Conservation (phyloP, 2,797 vertebrate species). For the Anguilla megastoma region DNA sequence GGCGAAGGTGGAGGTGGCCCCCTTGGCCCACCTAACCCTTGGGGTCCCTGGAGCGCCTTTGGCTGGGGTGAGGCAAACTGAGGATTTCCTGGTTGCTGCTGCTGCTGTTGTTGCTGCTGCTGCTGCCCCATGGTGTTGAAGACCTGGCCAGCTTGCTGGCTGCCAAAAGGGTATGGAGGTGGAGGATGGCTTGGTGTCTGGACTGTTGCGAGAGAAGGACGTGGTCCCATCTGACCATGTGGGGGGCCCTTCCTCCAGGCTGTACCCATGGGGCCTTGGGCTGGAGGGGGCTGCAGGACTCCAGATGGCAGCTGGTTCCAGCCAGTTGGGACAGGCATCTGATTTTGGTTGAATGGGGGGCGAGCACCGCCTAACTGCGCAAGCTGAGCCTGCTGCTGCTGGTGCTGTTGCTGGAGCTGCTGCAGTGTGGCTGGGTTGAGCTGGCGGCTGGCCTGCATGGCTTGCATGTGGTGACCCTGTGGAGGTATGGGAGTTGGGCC, state of each 20-base stretch:
- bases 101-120: conserved; percentile 77
- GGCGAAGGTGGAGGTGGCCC: conserved; percentile 84
- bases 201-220: conserved; percentile 88
- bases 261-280: conserved; percentile 80
- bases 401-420: conserved; percentile 87
- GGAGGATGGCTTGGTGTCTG: conserved; percentile 97
- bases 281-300: conserved; percentile 83
- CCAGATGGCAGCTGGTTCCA: conserved; percentile 94
- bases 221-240: conserved; percentile 83
- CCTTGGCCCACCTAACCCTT: conserved; percentile 73
- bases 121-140: conserved; percentile 84
- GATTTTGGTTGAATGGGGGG: conserved; percentile 86
- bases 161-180: conserved; percentile 97
- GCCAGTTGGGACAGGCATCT: conserved; percentile 88
- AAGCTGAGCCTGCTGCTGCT: conserved; percentile 64
- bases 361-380: conserved; percentile 74
- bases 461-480: conserved; percentile 90
- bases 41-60: conserved; percentile 87
- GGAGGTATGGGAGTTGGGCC: conserved; percentile 80
- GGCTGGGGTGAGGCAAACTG: conserved; percentile 94
- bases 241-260: conserved; percentile 91
- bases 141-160: conserved; percentile 92
- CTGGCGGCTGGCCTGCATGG: conserved; percentile 83
- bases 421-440: conserved; percentile 84
- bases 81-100: conserved; percentile 82